A percentile compares a stretch with the other conserved stretches of the same genome.
Evolutionary conservation across 2,888 invertebrate species (phyloP).

Genomic region (Psylliodes chrysocephalus): DNA sequence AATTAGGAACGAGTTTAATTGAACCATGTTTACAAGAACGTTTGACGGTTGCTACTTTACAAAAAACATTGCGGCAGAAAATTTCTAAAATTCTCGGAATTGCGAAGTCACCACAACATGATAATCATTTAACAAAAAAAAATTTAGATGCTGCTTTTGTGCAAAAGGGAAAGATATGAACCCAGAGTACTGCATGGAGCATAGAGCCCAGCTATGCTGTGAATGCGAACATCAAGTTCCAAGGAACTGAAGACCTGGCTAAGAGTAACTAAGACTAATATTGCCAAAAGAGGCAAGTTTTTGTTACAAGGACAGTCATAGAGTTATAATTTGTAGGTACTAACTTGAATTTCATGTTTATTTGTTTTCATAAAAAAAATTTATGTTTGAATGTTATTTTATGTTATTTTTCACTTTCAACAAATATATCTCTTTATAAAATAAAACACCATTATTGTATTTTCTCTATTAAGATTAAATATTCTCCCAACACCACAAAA

Average conservation of each 20-base stretch:
- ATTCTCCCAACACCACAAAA: neutral
- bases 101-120: slow-evolving; percentile 12
- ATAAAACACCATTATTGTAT: neutral
- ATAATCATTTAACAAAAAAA: slow-evolving; percentile 4
- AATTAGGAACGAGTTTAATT: slow-evolving; percentile 1
- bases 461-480: neutral
- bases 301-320: neutral
- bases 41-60: slow-evolving; percentile 18
- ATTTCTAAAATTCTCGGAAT: no score
- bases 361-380: neutral
- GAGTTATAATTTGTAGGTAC: neutral
- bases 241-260: neutral
- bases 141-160: neutral
- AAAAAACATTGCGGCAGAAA: slow-evolving; percentile 18
- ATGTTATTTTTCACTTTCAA: neutral
- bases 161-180: neutral
- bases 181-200: no score
- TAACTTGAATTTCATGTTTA: neutral
- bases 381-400: neutral
- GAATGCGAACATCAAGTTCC: neutral
- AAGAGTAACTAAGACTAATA: neutral
- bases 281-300: neutral
- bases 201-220: no score
- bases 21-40: slow-evolving; percentile 23
- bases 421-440: neutral